phyloP scores from a whole-genome alignment of 92 coral and sea anemone genomes.

The Nematostella vectensis region DNA sequence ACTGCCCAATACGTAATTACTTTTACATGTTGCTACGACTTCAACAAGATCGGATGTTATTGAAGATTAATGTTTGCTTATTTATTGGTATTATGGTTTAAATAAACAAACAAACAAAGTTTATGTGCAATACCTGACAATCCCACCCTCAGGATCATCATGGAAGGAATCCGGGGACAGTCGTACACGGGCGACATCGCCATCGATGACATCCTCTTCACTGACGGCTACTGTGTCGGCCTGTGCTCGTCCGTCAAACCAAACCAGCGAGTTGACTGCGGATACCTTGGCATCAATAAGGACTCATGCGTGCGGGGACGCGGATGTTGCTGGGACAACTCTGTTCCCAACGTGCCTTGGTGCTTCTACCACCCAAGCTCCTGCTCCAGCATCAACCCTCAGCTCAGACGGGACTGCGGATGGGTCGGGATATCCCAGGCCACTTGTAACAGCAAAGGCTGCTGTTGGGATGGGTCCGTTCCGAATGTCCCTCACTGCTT shows the following conservation, averaged over 20 bases:
- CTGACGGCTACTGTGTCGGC: slow-evolving; percentile 79
- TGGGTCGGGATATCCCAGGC: slow-evolving; percentile 43
- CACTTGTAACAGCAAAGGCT: slow-evolving; percentile 57
- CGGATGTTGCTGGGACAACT: slow-evolving; percentile 80
- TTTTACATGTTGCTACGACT: no score
- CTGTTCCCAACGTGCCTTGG: slow-evolving; percentile 69
- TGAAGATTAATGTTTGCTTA: no score
- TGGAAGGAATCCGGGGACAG: slow-evolving; percentile 74
- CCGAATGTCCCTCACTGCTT: slow-evolving; percentile 78
- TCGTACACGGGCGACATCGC: slow-evolving; percentile 88
- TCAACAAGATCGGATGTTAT: no score
- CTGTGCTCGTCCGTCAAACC: slow-evolving; percentile 82
- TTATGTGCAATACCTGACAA: no score
- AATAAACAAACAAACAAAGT: no score
- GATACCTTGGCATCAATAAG: slow-evolving; percentile 62
- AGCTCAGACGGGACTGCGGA: slow-evolving; percentile 60
- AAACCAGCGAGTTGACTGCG: slow-evolving; percentile 72
- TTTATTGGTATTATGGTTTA: no score
- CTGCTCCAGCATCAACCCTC: slow-evolving; percentile 61
- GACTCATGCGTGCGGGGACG: slow-evolving; percentile 47
- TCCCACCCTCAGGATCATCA: slow-evolving; percentile 28
- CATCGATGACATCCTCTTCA: slow-evolving; percentile 65
- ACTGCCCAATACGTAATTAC: no score
- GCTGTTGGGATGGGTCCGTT: slow-evolving; percentile 87
- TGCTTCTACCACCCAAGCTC: slow-evolving; percentile 96